These are phyloP conservation scores for Nezara viridula DNA, from an alignment of 2,888 invertebrate species.

Conservation along the genomic window DNA sequence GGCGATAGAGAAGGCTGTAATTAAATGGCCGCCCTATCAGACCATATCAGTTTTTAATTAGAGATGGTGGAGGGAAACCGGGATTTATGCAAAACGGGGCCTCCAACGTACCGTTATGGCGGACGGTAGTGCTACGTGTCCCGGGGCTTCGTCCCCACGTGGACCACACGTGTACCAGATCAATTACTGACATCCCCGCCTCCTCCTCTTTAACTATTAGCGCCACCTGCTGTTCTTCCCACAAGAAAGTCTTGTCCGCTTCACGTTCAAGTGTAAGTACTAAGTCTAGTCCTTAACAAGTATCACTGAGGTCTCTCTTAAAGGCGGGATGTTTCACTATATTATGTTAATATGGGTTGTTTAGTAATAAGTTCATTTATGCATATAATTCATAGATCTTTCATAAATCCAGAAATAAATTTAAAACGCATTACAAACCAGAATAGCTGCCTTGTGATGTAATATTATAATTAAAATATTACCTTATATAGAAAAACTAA, in stretches of 20 bases:
- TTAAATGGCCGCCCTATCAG: slow-evolving; percentile 24
- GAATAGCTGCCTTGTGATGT: too few relatives aligned
- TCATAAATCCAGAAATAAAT: too few relatives aligned
- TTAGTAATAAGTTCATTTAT: too few relatives aligned
- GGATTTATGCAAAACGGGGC: slow-evolving; percentile 28
- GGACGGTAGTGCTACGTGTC: neutral
- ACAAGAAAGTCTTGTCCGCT: neutral
- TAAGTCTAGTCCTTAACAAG: neutral
- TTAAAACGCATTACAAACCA: too few relatives aligned
- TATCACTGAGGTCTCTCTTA: too few relatives aligned
- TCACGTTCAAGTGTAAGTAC: neutral
- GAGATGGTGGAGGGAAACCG: neutral
- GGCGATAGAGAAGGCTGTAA: neutral
- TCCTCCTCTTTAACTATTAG: slow-evolving; percentile 25
- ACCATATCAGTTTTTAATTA: slow-evolving; percentile 30
- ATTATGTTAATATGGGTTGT: too few relatives aligned
- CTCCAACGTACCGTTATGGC: neutral
- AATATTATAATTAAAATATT: too few relatives aligned
- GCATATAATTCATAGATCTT: too few relatives aligned
- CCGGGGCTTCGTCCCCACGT: slow-evolving; percentile 3
- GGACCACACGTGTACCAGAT: slow-evolving; percentile 29
- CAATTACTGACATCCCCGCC: neutral
- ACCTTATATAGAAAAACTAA: too few relatives aligned
- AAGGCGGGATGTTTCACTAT: too few relatives aligned
- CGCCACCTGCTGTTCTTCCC: slow-evolving; percentile 33